phyloP scores from a whole-genome alignment of 1,140 invertebrate genomes.

The Eciton burchellii region DNA sequence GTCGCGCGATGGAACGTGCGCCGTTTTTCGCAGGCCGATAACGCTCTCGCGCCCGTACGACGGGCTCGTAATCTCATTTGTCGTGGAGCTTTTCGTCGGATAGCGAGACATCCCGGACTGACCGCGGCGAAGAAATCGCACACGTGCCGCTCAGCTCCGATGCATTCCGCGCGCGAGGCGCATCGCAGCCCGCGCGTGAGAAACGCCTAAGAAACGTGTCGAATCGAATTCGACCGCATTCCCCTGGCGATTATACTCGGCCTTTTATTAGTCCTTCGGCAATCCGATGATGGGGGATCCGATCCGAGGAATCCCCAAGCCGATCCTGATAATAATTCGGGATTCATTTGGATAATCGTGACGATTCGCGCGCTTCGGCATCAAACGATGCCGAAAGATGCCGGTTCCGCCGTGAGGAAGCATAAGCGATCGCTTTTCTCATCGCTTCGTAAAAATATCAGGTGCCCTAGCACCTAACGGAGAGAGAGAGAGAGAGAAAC shows the following conservation, averaged over 20 bases:
- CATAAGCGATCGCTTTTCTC: not conserved
- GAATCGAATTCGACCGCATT: slow-evolving; percentile 3
- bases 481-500: not conserved
- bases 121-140: slow-evolving; percentile 19
- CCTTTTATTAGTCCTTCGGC: not conserved
- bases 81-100: slow-evolving; percentile 52
- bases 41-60: slow-evolving; percentile 59
- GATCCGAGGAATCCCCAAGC: too few relatives aligned
- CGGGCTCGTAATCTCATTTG: slow-evolving; percentile 71
- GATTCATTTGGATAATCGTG: not conserved
- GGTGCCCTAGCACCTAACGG: not conserved
- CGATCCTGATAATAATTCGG: too few relatives aligned
- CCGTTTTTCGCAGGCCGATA: slow-evolving; percentile 63
- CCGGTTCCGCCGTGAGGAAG: not conserved
- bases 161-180: not conserved
- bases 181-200: not conserved
- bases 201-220: not conserved
- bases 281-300: not conserved
- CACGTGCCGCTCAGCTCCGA: not conserved
- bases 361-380: not conserved
- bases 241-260: not conserved
- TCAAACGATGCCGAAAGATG: not conserved
- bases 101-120: slow-evolving; percentile 16
- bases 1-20: slow-evolving; percentile 34
- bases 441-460: not conserved